phyloP scores from a whole-genome alignment of 2,113 vertebrate species.

The Lepus europaeus region DNA sequence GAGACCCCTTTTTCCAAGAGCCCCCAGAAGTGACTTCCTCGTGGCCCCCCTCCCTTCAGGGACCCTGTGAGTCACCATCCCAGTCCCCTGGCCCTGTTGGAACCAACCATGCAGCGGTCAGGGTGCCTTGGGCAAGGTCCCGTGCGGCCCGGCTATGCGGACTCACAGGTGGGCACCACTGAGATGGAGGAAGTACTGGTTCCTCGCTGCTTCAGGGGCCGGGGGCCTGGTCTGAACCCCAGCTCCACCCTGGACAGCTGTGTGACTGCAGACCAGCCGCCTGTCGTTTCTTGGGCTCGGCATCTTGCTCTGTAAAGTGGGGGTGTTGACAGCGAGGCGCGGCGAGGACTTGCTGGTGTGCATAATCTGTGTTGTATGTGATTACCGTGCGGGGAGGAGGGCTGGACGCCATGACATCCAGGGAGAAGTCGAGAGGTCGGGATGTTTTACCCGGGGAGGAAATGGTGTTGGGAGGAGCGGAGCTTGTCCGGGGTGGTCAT shows the following conservation, averaged over 20 bases:
- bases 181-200: background rate
- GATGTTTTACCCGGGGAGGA: constrained; percentile 18
- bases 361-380: background rate
- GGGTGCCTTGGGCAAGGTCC: background rate
- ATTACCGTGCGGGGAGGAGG: background rate
- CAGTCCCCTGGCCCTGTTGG: background rate
- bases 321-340: background rate
- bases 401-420: background rate
- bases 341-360: background rate
- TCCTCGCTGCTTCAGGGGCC: background rate
- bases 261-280: background rate
- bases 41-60: background rate
- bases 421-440: background rate
- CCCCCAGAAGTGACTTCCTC: background rate
- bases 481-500: background rate
- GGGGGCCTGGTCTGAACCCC: background rate
- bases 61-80: background rate
- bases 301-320: background rate
- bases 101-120: background rate
- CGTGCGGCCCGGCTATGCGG: background rate
- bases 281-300: background rate
- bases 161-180: background rate
- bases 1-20: background rate
- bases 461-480: background rate
- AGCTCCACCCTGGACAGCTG: background rate